Conservation (phyloP, 2,888 invertebrate genomes). For the Drosophila koepferae region DNA sequence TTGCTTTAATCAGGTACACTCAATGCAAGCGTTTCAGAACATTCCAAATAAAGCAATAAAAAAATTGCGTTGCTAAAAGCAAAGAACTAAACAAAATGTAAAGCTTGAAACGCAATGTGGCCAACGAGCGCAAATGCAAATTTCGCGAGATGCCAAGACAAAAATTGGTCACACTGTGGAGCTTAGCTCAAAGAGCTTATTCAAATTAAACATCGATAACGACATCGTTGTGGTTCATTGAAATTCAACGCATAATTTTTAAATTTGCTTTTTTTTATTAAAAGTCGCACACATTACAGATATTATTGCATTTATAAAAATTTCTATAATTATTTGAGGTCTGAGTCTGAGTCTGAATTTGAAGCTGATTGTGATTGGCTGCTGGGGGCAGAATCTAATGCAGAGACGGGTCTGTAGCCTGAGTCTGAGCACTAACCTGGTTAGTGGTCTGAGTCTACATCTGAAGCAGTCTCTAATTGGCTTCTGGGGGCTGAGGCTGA, state of each 20-base stretch:
- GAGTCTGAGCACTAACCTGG: too few relatives aligned
- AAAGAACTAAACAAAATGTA: conserved; percentile 49
- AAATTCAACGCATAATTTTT: not conserved
- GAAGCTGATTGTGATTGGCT: too few relatives aligned
- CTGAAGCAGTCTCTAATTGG: too few relatives aligned
- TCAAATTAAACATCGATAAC: not conserved
- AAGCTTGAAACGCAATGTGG: conserved; percentile 31
- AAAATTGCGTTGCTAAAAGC: conserved; percentile 49
- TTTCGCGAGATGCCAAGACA: not conserved
- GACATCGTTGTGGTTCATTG: not conserved
- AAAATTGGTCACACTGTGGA: conserved; percentile 30
- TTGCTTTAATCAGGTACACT: not conserved
- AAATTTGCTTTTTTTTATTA: not conserved
- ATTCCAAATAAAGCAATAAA: conserved; percentile 16
- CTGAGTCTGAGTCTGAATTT: too few relatives aligned
- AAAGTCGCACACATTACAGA: too few relatives aligned
- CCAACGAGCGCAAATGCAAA: conserved; percentile 9
- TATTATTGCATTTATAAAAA: too few relatives aligned
- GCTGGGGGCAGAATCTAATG: too few relatives aligned
- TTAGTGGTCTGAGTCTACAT: too few relatives aligned
- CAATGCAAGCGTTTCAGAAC: conserved; percentile 14
- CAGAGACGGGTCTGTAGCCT: too few relatives aligned
- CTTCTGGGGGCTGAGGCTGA: too few relatives aligned
- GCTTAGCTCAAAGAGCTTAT: conserved; percentile 8
- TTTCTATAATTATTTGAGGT: too few relatives aligned